Evolutionary conservation across 2,888 invertebrate genomes (phyloP), one percentile per base, ranked within the genome.

Genomic region (Protodeltote pygarga): DNA sequence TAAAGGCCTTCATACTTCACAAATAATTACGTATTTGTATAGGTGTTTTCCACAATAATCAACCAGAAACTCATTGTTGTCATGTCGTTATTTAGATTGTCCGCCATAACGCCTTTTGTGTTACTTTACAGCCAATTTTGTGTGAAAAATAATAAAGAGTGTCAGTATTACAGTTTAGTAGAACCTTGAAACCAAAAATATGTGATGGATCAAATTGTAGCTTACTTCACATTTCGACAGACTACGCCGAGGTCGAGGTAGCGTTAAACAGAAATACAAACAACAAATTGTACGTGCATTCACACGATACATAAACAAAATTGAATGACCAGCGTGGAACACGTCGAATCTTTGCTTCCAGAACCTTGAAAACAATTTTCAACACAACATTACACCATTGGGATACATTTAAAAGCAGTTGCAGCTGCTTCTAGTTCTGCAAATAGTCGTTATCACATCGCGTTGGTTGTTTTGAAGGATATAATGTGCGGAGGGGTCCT

Each of bases 1-100:
- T 53, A 14, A 41, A 54, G 58, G 68, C 71, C 70, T 72, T 72
- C 70, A 70, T 61, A 70, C 67, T 63, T 52, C 54, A 77, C 59
- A 64, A 69, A 68, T 71, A 63, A 71, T 63, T 58, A 64, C 37
- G 50, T 71, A 65, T 79, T 73, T 75, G 69, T 54, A 70, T 63
- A 78, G 75, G 63, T 75, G 72, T 75, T 71, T 64, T 64, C 42
- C 44, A 60, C 51, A 66, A 61, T 51, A 61, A 68, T 72, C 55
- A 57, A 54, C 31, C 47, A 57, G 48, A 46, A 48, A 58, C 23
- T 38, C 60, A 63, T 66, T 71, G 68, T 73, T 50, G 32, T 46
- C 52, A 49, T 45, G 51, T 59, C 49, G 40, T 58, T 53, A 63
- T 60, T 55, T 48, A 46, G 51, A 68, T 64, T 59, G 52, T 27